Percentiles rank a stretch among this genome's conserved stretches.
Evolutionary conservation across 2,888 invertebrate species (phyloP).

Genomic region (Aporophyla lueneburgensis): DNA sequence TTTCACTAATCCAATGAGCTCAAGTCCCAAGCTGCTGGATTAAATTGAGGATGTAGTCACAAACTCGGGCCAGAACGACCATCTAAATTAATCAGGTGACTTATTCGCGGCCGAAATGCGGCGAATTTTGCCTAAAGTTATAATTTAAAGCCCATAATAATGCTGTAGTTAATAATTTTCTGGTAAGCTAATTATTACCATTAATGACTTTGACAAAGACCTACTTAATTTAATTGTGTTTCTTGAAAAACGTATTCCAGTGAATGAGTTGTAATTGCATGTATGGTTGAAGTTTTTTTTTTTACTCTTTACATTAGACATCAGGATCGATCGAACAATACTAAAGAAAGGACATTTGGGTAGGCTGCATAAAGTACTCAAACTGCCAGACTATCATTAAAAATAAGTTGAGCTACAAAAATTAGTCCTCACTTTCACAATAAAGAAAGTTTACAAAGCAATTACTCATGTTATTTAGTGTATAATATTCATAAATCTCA

Average conservation of each 20-base stretch:
- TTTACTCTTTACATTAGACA: no score
- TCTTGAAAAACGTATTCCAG: not conserved
- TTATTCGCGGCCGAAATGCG: constrained; percentile 64
- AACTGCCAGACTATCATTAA: no score
- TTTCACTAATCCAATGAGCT: constrained; percentile 65
- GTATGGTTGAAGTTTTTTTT: no score
- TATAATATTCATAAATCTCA: no score
- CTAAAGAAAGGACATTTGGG: no score
- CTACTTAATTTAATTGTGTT: not conserved
- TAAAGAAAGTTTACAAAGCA: no score
- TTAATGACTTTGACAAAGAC: not conserved
- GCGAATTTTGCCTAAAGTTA: constrained; percentile 31
- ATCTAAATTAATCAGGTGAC: constrained; percentile 77
- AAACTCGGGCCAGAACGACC: constrained; percentile 68
- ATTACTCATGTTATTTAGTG: no score
- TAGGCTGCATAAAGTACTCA: no score
- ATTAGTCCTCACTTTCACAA: no score
- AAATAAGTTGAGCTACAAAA: no score
- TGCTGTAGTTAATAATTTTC: not conserved
- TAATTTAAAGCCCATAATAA: constrained; percentile 50
- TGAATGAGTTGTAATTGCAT: not conserved
- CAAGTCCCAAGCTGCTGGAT: constrained; percentile 60
- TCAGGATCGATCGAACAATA: no score
- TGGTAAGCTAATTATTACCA: constrained; percentile 12
- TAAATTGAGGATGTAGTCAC: constrained; percentile 62